Base-by-base conservation (phyloP, 1,140 invertebrate genomes). In the Cydia fagiglandana region DNA sequence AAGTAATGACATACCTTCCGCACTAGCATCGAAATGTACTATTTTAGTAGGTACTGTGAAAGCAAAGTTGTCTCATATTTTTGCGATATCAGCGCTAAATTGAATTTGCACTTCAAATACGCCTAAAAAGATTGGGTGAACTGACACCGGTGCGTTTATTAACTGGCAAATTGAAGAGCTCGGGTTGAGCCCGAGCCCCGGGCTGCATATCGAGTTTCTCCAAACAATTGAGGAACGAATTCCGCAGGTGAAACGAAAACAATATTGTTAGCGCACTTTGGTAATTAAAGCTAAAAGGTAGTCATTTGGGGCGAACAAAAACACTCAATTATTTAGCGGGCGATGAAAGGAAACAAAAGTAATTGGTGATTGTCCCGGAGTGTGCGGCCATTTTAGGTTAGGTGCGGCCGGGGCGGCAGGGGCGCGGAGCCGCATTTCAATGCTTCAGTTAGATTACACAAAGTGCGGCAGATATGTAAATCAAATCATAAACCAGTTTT, bases 221-320 rank as follows among this genome's bases (percentile, higher is more conserved):
- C 28, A 34, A 38, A 15, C 4, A 68, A 68, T 68, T 34, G 30
- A 20, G 15, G 64, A 68, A 38, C 50, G 56, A 24, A n/a, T 70
- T 68, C 28, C 15, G n/a, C 66, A 34, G 34, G 30, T 17, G 3
- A 13, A 28, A 34, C 66, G 15, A 38, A 38, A 70, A 38, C 66
- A 38, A 10, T 68, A 38, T 68, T 68, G 34, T 41, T 68, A 28
- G 64, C 66, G 66, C 66, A 38, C 56, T 61, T 61, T 61, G 17
- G 9, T 70, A 70, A 70, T 70, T 70, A 70, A 41, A 70, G 66
- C 66, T 70, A 70, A 70, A 70, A 70, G 34, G 66, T 56, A 68
- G 50, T 38, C 30, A 41, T 41, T 41, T 38, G 13, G 38, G 66
- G 38, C 15, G 34, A 70, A 70, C 30, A 70, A 70, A 68, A 70